Conservation (phyloP, 1,140 invertebrate species). For the Goniozus legneri region DNA sequence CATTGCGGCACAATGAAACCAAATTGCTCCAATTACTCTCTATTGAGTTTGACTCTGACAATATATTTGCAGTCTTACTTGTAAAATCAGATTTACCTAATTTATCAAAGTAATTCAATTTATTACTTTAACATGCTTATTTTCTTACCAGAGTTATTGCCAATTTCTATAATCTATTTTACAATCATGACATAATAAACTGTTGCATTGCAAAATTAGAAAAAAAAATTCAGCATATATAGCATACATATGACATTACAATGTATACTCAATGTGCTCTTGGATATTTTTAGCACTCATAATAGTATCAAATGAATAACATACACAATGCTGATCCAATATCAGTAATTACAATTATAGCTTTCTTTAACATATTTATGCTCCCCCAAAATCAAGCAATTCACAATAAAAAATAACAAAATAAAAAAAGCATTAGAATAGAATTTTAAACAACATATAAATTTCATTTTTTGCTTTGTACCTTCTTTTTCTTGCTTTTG, state of each 20-base stretch:
- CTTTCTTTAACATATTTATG: too few species aligned
- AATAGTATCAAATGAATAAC: too few species aligned
- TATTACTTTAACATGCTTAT: not conserved
- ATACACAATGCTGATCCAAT: not conserved
- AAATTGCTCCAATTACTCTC: conserved; percentile 25
- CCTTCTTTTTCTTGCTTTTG: conserved; percentile 30
- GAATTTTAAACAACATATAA: conserved; percentile 23
- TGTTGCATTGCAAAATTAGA: too few species aligned
- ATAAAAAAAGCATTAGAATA: conserved; percentile 20
- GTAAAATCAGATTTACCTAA: not conserved
- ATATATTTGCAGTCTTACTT: not conserved
- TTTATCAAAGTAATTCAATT: too few species aligned
- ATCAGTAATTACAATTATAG: too few species aligned
- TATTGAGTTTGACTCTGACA: conserved; percentile 4
- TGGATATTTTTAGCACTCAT: not conserved
- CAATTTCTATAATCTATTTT: not conserved
- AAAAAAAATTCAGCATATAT: too few species aligned
- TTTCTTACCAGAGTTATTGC: not conserved
- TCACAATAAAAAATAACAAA: not conserved
- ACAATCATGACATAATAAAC: not conserved
- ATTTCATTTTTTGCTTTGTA: conserved; percentile 25
- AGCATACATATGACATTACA: not conserved
- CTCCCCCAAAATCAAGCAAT: not conserved
- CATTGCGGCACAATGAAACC: conserved; percentile 18
- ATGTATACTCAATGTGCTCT: not conserved